Conservation (phyloP, 1,140 invertebrate species). For the Halictus rubicundus region DNA sequence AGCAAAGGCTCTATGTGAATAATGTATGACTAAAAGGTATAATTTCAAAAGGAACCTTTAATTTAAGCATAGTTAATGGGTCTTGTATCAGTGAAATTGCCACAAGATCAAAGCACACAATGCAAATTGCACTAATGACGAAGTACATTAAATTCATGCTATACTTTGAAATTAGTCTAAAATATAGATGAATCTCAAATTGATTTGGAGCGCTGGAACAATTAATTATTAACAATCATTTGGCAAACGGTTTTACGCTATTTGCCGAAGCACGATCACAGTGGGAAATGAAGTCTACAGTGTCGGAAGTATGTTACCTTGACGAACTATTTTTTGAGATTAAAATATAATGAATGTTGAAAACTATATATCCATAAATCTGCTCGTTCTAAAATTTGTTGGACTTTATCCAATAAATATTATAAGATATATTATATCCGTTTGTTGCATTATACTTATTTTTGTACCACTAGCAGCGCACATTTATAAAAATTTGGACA, state of each 20-base stretch:
- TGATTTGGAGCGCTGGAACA: background rate
- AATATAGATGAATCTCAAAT: constrained; percentile 5
- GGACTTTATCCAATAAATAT: constrained; percentile 66
- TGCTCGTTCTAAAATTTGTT: constrained; percentile 60
- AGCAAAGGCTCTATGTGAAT: constrained; percentile 19
- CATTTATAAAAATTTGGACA: constrained; percentile 54
- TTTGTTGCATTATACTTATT: constrained; percentile 59
- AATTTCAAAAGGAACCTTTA: constrained; percentile 39
- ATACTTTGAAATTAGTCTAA: constrained; percentile 6
- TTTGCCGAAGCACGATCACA: constrained; percentile 14
- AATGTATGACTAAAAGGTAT: constrained; percentile 33
- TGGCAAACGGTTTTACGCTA: too few species aligned
- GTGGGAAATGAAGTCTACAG: constrained; percentile 6
- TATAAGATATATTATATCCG: constrained; percentile 51
- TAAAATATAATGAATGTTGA: constrained; percentile 55
- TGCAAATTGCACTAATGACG: constrained; percentile 33
- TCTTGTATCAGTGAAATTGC: constrained; percentile 3
- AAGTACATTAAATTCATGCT: constrained; percentile 21
- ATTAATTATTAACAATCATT: background rate
- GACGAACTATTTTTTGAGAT: background rate
- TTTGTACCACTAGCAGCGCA: constrained; percentile 60
- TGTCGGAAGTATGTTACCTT: background rate
- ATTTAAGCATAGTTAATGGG: constrained; percentile 19
- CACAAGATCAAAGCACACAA: background rate
- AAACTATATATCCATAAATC: constrained; percentile 60